Percentiles rank a stretch among this genome's conserved stretches.
These are phyloP conservation scores for Autographa pulchrina DNA, from an alignment of 2,888 invertebrate species.

Conservation along the genomic window DNA sequence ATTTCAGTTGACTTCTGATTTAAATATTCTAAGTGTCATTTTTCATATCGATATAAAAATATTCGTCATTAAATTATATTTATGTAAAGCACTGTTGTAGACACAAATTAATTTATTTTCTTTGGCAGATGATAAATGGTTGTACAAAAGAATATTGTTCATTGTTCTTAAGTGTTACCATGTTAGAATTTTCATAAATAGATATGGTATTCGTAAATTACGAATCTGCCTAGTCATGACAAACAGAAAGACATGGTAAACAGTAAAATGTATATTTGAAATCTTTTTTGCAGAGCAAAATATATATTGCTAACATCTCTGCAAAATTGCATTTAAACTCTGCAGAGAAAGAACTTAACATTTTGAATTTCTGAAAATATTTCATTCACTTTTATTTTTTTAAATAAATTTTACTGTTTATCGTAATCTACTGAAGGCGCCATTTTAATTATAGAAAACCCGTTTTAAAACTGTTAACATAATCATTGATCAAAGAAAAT, in stretches of 20 bases:
- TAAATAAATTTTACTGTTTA: slow-evolving; percentile 24
- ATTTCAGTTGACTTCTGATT: slow-evolving; percentile 40
- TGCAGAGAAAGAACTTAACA: slow-evolving; percentile 7
- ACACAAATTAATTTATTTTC: slow-evolving; percentile 19
- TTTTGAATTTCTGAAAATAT: neutral
- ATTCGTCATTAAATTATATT: slow-evolving; percentile 28
- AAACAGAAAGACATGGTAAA: slow-evolving; percentile 3
- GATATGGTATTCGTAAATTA: slow-evolving; percentile 27
- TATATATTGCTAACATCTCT: neutral
- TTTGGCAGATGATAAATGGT: slow-evolving; percentile 26
- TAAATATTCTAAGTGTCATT: slow-evolving; percentile 46
- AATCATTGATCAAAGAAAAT: slow-evolving; percentile 49
- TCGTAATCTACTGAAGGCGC: slow-evolving; percentile 15
- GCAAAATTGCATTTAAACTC: neutral
- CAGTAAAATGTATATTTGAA: slow-evolving; percentile 12
- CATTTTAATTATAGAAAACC: slow-evolving; percentile 23
- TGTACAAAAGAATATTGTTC: slow-evolving; percentile 15
- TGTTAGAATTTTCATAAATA: slow-evolving; percentile 35
- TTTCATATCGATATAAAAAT: slow-evolving; percentile 39
- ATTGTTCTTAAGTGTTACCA: slow-evolving; percentile 45
- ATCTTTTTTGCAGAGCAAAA: neutral
- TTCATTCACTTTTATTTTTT: neutral
- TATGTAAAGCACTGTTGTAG: slow-evolving; percentile 36
- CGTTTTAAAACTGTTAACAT: slow-evolving; percentile 37
- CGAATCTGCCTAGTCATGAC: slow-evolving; percentile 38